Base-by-base conservation (phyloP, 37 sponge, comb jelly and placozoan genomes). In the Cladorhizidae sp. region DNA sequence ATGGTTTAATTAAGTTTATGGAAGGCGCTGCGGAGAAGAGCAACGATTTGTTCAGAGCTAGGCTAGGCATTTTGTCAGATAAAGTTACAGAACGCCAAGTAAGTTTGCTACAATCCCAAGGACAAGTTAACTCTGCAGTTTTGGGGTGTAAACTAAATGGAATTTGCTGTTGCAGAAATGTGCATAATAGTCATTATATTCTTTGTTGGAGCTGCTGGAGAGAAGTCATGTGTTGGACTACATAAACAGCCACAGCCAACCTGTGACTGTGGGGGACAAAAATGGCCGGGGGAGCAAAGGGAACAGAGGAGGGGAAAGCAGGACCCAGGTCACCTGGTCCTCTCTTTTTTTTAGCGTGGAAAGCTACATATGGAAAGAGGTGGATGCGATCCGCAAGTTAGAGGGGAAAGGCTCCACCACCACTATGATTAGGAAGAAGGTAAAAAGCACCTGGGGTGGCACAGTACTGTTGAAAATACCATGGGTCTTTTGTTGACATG, bases 11-110 rank as follows among this genome's bases (percentile, higher is more conserved):
- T 12, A 54, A 20, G 12, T 12, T 54, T 54, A 61, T 61, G 62
- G 62, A 61, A 61, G 25, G 20, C 22, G 15, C 15, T 52, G 25
- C 62, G 5, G 62, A 61, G 25, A 22, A 22, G 25, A 61, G 62
- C 25, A 61, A 11, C 25, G 25, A 61, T 11, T 28, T 61, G 21
- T 22, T n/a, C 11, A 61, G 7, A n/a, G 62, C 59, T 8, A 49
- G 55, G 55, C 56, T 31, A 25, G 83, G 84, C 2, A 69, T 84
- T 22, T 67, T 65, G 56, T 73, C 74, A 15, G 83, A 83, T 0
- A 88, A 72, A 45, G 65, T 64, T 0, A 72, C 79, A 32, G 89
- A 88, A 70, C 74, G 89, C 40, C 82, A 83, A 68, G 89, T 88
- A 73, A 62, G 73, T 2, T 35, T 31, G 50, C 23, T 22, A 37